A percentile compares a stretch with the other conserved stretches of the same genome.
phyloP scores from a whole-genome alignment of 2,113 vertebrate species.

The Ondatra zibethicus region DNA sequence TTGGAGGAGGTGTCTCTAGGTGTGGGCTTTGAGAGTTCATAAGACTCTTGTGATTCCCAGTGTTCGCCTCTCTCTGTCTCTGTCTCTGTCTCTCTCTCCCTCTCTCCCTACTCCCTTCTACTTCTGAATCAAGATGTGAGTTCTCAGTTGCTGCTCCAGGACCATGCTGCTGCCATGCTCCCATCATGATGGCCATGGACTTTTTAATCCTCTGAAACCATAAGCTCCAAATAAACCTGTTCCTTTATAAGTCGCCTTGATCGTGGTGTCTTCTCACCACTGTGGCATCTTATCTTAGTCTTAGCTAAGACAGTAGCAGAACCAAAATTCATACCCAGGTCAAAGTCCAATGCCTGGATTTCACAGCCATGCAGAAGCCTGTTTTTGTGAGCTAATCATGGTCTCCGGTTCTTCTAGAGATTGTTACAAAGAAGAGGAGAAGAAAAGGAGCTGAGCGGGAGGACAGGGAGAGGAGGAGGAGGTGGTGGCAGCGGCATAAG shows the following conservation, averaged over 20 bases:
- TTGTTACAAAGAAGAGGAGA: background rate
- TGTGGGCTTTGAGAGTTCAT: background rate
- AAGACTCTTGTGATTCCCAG: background rate
- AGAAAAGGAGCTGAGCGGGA: background rate
- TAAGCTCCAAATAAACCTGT: background rate
- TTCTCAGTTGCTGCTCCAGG: background rate
- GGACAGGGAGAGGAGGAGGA: background rate
- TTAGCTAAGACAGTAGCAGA: background rate
- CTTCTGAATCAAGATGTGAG: background rate
- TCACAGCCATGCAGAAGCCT: background rate
- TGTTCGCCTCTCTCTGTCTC: background rate
- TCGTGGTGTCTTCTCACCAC: background rate
- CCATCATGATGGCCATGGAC: too few relatives aligned
- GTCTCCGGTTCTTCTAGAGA: background rate
- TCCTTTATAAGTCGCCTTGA: background rate
- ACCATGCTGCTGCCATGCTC: background rate
- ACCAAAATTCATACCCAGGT: conserved; percentile 20
- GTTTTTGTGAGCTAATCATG: background rate
- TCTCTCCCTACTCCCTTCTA: background rate
- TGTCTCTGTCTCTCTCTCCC: too few relatives aligned
- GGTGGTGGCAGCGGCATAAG: background rate
- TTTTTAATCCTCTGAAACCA: background rate
- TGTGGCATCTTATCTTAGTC: background rate
- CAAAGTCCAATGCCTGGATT: background rate
- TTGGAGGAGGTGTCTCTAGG: background rate